Evolutionary conservation across 2,888 invertebrate genomes (phyloP).

Genomic region (Platerodrilus igneus): DNA sequence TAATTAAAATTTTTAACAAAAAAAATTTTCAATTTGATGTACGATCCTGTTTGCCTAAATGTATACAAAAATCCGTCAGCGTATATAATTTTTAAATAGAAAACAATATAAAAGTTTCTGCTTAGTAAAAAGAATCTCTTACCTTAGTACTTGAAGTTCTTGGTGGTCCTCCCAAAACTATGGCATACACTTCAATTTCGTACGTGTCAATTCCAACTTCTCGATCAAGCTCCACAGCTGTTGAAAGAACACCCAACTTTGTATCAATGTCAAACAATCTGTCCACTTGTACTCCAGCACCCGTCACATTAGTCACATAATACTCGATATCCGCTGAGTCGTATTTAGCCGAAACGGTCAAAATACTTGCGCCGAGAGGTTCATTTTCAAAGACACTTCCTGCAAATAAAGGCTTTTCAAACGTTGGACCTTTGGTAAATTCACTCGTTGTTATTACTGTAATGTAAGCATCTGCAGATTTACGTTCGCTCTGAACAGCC

Average conservation of each 20-base stretch:
- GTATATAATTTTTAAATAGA: no score
- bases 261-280: conserved; percentile 88
- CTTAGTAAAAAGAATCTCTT: conserved; percentile 45
- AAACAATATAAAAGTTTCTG: no score
- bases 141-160: conserved; percentile 82
- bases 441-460: conserved; percentile 71
- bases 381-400: conserved; percentile 88
- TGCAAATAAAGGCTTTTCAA: conserved; percentile 62
- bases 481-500: conserved; percentile 82
- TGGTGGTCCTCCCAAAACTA: conserved; percentile 67
- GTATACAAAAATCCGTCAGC: no score
- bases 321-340: conserved; percentile 72
- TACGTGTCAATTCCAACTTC: conserved; percentile 79
- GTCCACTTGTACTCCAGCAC: conserved; percentile 72
- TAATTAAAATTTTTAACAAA: no score
- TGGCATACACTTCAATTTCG: conserved; percentile 80
- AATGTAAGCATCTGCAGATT: conserved; percentile 81
- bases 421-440: conserved; percentile 53
- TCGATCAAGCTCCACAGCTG: conserved; percentile 76
- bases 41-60: no score
- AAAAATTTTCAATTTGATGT: no score
- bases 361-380: conserved; percentile 77
- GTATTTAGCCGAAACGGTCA: conserved; percentile 72
- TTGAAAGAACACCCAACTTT: conserved; percentile 81
- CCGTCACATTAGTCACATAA: conserved; percentile 84